A percentile compares a stretch with the other conserved stretches of the same genome.
Conservation (phyloP, 2,888 invertebrate species). For the Cremastinae sp. region DNA sequence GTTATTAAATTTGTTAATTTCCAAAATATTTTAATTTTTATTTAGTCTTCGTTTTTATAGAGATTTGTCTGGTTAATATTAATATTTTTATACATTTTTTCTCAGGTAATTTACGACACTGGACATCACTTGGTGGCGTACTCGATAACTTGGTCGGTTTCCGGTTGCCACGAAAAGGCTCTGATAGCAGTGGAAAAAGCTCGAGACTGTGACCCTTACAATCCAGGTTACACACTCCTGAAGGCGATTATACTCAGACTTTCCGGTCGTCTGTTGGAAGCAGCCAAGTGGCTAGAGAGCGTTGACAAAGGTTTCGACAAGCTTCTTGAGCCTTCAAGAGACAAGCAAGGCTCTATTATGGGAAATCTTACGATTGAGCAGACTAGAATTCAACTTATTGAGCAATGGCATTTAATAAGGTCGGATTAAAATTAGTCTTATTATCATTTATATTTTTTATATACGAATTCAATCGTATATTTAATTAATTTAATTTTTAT, state of each 20-base stretch:
- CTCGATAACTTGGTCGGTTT: constrained; percentile 65
- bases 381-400: constrained; percentile 60
- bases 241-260: constrained; percentile 65
- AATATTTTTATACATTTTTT: neutral
- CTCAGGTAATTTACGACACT: constrained; percentile 62
- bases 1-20: too few species aligned
- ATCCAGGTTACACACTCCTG: constrained; percentile 67
- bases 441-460: neutral
- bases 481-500: too few species aligned
- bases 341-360: constrained; percentile 61
- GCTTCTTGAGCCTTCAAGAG: constrained; percentile 57
- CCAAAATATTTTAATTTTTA: too few species aligned
- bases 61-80: too few species aligned
- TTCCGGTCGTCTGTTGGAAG: constrained; percentile 65
- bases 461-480: constrained; percentile 1
- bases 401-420: constrained; percentile 66
- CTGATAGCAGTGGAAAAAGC: constrained; percentile 65
- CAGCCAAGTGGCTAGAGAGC: constrained; percentile 63
- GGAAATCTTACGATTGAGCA: constrained; percentile 62
- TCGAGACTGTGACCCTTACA: constrained; percentile 67
- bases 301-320: constrained; percentile 64
- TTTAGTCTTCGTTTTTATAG: too few species aligned
- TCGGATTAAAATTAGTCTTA: neutral
- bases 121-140: constrained; percentile 62
- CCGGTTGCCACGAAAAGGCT: constrained; percentile 68